Evolutionary conservation across 1,140 invertebrate species (phyloP).

Genomic region (Drosophila pandora): DNA sequence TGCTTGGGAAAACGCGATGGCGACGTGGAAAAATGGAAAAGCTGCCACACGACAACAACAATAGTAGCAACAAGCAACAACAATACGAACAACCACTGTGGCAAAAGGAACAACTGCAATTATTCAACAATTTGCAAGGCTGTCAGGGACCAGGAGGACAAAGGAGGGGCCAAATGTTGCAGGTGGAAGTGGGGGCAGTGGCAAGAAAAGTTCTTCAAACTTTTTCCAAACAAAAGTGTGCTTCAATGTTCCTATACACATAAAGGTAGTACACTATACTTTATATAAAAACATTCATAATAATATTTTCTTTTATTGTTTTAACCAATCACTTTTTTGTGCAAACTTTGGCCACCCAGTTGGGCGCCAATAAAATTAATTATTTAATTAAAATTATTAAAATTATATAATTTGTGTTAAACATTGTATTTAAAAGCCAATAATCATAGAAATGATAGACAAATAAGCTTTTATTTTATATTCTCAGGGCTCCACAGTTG

Average conservation of each 20-base stretch:
- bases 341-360: conserved; percentile 17
- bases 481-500: too few relatives aligned
- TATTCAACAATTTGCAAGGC: conserved; percentile 76
- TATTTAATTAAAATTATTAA: too few relatives aligned
- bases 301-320: conserved; percentile 38
- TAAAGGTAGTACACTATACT: conserved; percentile 12
- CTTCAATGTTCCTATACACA: conserved; percentile 19
- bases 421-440: too few relatives aligned
- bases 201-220: conserved; percentile 48
- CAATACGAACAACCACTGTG: conserved; percentile 4
- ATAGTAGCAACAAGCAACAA: conserved; percentile 21
- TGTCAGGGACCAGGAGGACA: background rate
- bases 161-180: background rate
- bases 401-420: too few relatives aligned
- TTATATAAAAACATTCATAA: conserved; percentile 1
- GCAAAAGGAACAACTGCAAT: conserved; percentile 63
- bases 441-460: too few relatives aligned
- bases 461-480: too few relatives aligned
- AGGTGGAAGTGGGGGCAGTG: conserved; percentile 1
- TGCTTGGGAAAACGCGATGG: conserved; percentile 50
- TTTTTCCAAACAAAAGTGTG: conserved; percentile 39
- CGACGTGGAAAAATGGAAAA: conserved; percentile 55
- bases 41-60: conserved; percentile 41
- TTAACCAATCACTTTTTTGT: conserved; percentile 20
- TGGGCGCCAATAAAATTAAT: conserved; percentile 17